These are phyloP conservation scores for Unio pictorum DNA, from an alignment of 2,888 invertebrate species.

Conservation along the genomic window DNA sequence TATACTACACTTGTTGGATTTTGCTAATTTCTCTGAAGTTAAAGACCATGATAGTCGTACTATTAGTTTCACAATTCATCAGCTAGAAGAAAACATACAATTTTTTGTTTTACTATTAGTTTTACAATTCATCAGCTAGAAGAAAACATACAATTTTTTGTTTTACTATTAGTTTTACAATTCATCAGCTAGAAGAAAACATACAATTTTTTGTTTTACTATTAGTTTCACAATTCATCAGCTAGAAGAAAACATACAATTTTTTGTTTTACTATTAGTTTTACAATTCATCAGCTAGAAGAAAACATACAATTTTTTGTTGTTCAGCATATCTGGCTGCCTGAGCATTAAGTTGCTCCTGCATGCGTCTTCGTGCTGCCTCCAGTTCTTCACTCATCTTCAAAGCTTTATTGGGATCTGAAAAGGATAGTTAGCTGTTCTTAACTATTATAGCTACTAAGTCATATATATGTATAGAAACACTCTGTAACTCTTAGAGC, in stretches of 20 bases:
- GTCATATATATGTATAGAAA: too few species aligned
- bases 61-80: not conserved
- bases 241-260: not conserved
- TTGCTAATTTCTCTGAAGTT: too few species aligned
- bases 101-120: too few species aligned
- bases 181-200: not conserved
- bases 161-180: too few species aligned
- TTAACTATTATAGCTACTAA: too few species aligned
- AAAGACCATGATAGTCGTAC: too few species aligned
- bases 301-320: slow-evolving; percentile 19
- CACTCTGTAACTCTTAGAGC: too few species aligned
- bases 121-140: not conserved
- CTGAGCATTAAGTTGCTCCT: slow-evolving; percentile 52
- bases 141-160: not conserved
- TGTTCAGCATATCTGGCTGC: slow-evolving; percentile 48
- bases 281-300: not conserved
- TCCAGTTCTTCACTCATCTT: slow-evolving; percentile 51
- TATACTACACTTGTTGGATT: too few species aligned
- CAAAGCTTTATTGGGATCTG: slow-evolving; percentile 47
- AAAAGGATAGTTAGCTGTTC: not conserved
- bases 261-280: too few species aligned
- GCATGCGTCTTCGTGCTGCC: slow-evolving; percentile 46
- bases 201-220: not conserved
- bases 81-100: too few species aligned
- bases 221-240: not conserved